Conservation (phyloP, 2,888 invertebrate species). For the Drosophila prolongata region DNA sequence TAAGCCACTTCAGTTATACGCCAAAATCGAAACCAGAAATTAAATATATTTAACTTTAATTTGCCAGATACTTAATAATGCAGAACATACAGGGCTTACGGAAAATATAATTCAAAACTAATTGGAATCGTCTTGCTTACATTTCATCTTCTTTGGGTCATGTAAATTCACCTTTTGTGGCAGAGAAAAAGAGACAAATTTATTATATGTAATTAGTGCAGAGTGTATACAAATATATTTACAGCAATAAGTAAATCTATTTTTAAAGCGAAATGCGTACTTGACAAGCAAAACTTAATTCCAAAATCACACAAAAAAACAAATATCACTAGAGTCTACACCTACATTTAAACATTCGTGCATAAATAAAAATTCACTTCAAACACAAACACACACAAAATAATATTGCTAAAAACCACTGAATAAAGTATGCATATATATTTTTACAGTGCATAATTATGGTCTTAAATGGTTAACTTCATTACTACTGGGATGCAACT, state of each 20-base stretch:
- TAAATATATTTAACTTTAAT: slow-evolving; percentile 26
- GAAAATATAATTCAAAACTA: slow-evolving; percentile 8
- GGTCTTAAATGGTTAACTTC: neutral
- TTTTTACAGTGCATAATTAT: slow-evolving; percentile 61
- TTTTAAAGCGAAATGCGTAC: slow-evolving; percentile 26
- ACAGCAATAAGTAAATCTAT: slow-evolving; percentile 41
- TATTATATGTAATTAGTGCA: slow-evolving; percentile 55
- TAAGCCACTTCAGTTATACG: slow-evolving; percentile 17
- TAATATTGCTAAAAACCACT: slow-evolving; percentile 44
- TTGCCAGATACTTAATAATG: slow-evolving; percentile 60
- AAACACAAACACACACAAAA: slow-evolving; percentile 21
- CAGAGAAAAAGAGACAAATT: slow-evolving; percentile 18
- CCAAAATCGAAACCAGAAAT: slow-evolving; percentile 2
- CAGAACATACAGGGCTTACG: slow-evolving; percentile 29
- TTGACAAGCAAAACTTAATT: slow-evolving; percentile 24
- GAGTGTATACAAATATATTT: slow-evolving; percentile 39
- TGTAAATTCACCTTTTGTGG: slow-evolving; percentile 7
- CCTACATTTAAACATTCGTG: slow-evolving; percentile 20
- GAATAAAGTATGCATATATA: slow-evolving; percentile 66
- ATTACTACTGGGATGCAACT: too few species aligned
- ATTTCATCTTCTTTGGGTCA: slow-evolving; percentile 16
- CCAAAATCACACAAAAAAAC: slow-evolving; percentile 31
- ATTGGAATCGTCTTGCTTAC: slow-evolving; percentile 33
- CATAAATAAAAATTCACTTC: slow-evolving; percentile 45
- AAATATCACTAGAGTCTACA: slow-evolving; percentile 26